phyloP scores from a whole-genome alignment of 2,888 invertebrate genomes.

The Globia sparganii region DNA sequence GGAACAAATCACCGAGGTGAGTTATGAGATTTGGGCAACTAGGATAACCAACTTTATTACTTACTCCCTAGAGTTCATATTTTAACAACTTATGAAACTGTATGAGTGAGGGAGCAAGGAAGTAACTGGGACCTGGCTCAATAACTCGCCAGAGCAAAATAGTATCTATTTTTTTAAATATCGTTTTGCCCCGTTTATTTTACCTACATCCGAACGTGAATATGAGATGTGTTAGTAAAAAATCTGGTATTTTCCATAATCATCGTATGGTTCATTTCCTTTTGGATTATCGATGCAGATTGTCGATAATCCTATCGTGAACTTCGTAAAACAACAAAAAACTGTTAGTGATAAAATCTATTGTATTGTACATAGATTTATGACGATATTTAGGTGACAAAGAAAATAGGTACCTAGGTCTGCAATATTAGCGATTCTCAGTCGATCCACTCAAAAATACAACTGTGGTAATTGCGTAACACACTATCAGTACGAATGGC shows the following conservation, averaged over 20 bases:
- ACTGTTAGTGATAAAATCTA: neutral
- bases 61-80: neutral
- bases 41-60: neutral
- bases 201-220: neutral
- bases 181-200: neutral
- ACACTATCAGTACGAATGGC: neutral
- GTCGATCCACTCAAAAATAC: neutral
- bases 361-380: neutral
- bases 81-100: neutral
- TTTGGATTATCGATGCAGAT: neutral
- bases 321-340: slow-evolving; percentile 5
- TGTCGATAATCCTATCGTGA: neutral
- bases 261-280: neutral
- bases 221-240: neutral
- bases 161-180: neutral
- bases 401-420: neutral
- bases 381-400: neutral
- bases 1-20: neutral
- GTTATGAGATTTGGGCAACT: neutral
- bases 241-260: neutral
- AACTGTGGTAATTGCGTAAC: neutral
- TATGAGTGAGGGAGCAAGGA: neutral
- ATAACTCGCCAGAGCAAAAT: neutral
- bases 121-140: neutral
- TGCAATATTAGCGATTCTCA: neutral